Evolutionary conservation across 92 coral and sea anemone species (phyloP), one percentile per base, ranked within the genome.

Genomic region (Epizoanthus fatuus): DNA sequence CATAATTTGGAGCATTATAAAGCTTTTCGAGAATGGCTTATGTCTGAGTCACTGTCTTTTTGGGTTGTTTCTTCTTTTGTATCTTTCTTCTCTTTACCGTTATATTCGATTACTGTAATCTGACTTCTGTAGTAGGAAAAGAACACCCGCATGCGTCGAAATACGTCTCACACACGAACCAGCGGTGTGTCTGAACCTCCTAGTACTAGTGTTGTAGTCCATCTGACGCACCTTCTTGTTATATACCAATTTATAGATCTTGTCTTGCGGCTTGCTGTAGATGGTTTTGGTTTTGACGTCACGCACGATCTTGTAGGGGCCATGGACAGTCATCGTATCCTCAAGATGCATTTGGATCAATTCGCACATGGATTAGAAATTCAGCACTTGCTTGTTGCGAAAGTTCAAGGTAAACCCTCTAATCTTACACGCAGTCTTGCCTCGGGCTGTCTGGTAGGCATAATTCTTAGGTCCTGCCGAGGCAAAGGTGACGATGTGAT

Each of bases 401-500:
- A 13, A 80, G 59, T 80, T 66, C 51, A 80, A 80, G 7, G 84
- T 63, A 60, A 80, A 80, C 58, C 84, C 84, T 40, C 58, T 60
- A 63, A 63, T 47, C 47, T 80, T 63, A 16, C 84, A 80, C 5
- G 37, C 17, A 4, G 83, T 59, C 65, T 79, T 79, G 2, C 19
- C 72, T 59, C 56, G 62, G 2, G 13, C 58, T 5, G 64, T 71
- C n/a, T 32, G 44, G 55, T 15, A 80, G 2, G 85, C 85, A 63
- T 79, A 79, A 79, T 79, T 60, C 37, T 60, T 79, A 0, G 84
- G 84, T 8, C 73, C 84, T 19, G 37, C 53, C 32, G 62, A 80
- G 42, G 59, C 74, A 58, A 79, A 79, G 51, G 51, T 45, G 8
- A 45, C 51, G 9, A 45, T 45, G 8, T 45, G 51, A 45, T 45